A percentile compares a stretch with the other conserved stretches of the same genome.
Conservation (phyloP, 2,888 invertebrate species). For the Hydroisotoma schaefferi region DNA sequence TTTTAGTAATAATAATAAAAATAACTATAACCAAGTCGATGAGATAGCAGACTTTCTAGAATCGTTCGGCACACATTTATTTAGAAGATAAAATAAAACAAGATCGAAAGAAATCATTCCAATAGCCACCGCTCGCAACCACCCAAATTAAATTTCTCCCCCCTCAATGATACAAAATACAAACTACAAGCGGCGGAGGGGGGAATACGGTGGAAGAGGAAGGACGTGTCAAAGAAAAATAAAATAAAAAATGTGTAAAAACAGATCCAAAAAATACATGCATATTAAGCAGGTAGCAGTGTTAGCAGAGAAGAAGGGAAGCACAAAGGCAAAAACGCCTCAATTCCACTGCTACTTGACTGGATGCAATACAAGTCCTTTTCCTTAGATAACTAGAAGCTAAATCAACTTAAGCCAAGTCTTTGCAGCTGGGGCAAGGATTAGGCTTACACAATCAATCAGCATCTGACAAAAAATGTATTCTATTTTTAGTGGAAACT, state of each 20-base stretch:
- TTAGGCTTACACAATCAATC: conserved; percentile 36
- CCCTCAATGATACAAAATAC: no score
- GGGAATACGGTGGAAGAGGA: background rate
- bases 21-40: background rate
- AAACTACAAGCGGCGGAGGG: no score
- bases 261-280: conserved; percentile 3
- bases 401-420: conserved; percentile 32
- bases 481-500: conserved; percentile 35
- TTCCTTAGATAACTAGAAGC: conserved; percentile 14
- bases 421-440: conserved; percentile 42
- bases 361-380: background rate
- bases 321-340: background rate
- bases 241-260: no score
- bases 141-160: no score
- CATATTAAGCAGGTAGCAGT: conserved; percentile 4
- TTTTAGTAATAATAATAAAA: conserved; percentile 5
- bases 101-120: no score
- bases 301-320: background rate
- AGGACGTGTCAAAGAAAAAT: conserved; percentile 3
- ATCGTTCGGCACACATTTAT: no score
- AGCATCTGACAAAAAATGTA: conserved; percentile 30
- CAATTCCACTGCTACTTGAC: background rate
- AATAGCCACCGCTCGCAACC: no score
- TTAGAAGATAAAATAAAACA: no score
- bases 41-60: background rate